Evolutionary conservation across 2,888 invertebrate genomes (phyloP).

Genomic region (Cosmia pyralina): DNA sequence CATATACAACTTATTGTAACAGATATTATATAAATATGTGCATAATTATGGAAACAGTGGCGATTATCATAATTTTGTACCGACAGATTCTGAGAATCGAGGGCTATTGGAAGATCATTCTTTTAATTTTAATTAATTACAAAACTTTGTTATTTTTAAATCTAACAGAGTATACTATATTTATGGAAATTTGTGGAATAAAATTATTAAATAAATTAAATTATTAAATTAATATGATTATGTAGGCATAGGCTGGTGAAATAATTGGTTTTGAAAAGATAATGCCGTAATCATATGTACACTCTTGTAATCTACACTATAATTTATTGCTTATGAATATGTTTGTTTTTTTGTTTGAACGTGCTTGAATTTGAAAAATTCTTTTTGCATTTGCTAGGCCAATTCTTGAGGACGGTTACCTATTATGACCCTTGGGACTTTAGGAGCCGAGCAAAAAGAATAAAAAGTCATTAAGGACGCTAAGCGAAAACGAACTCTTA

Average conservation of each 20-base stretch:
- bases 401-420: no score
- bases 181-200: slow-evolving; percentile 23
- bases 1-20: slow-evolving; percentile 37
- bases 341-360: no score
- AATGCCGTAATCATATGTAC: neutral
- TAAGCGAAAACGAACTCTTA: no score
- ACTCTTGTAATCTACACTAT: no score
- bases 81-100: slow-evolving; percentile 47
- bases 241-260: neutral
- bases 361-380: no score
- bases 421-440: no score
- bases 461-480: no score
- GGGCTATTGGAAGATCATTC: slow-evolving; percentile 28
- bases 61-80: slow-evolving; percentile 57
- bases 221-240: no score
- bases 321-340: no score
- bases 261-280: slow-evolving; percentile 3
- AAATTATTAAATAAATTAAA: no score
- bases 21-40: slow-evolving; percentile 43
- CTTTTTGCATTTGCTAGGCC: no score
- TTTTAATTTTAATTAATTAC: slow-evolving; percentile 52
- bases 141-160: slow-evolving; percentile 18
- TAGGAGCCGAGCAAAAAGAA: no score
- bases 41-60: slow-evolving; percentile 42
- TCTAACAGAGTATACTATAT: neutral